Conservation (phyloP, 2,113 vertebrate genomes). For the Leucosticte australis region DNA sequence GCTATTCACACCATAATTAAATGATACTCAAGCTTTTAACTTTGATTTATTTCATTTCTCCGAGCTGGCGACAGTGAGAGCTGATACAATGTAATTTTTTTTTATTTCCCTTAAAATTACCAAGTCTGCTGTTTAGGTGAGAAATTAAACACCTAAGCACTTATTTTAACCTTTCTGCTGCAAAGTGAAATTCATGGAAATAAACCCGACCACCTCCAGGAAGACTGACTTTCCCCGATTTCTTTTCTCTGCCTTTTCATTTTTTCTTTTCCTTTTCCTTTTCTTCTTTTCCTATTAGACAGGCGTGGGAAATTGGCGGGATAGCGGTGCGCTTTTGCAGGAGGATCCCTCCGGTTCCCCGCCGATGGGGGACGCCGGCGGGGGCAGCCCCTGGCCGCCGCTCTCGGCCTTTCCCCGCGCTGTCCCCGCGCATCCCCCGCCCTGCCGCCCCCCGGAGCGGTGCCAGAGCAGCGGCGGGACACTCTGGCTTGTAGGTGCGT, state of each 20-base stretch:
- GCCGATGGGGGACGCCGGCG: background rate
- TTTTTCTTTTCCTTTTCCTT: background rate
- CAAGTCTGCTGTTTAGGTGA: constrained; percentile 66
- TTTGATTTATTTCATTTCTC: constrained; percentile 85
- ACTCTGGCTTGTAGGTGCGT: background rate
- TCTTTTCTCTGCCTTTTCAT: background rate
- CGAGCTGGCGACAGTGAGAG: constrained; percentile 78
- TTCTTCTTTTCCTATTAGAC: background rate
- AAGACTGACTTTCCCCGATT: background rate
- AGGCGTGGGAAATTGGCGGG: background rate
- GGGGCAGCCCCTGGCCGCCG: background rate
- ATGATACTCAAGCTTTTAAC: constrained; percentile 87
- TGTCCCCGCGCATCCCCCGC: background rate
- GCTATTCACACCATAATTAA: constrained; percentile 81
- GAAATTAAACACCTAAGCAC: constrained; percentile 78
- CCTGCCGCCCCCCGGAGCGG: background rate
- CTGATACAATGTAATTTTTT: constrained; percentile 78
- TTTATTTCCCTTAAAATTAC: constrained; percentile 77
- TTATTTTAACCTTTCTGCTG: constrained; percentile 46
- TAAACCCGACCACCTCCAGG: background rate
- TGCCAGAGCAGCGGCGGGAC: background rate
- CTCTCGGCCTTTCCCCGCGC: background rate
- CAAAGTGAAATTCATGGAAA: constrained; percentile 57
- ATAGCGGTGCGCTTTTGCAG: background rate
- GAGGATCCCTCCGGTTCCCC: background rate